These are phyloP conservation scores for Ligdia adustata DNA, from an alignment of 2,888 invertebrate genomes.

Conservation along the genomic window DNA sequence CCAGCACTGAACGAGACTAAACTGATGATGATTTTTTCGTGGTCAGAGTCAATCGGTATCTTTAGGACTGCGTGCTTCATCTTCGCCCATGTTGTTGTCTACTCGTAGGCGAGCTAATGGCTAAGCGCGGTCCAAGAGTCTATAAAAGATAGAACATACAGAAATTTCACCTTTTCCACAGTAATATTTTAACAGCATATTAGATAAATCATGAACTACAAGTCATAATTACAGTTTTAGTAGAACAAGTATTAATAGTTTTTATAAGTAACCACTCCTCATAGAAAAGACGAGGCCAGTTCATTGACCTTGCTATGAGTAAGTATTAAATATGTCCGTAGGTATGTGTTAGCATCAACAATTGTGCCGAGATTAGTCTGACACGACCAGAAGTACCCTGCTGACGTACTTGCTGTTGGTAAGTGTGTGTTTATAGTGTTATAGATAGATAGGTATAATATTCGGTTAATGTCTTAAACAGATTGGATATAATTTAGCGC, in stretches of 20 bases:
- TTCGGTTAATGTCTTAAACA: background rate
- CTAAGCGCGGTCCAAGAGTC: no score
- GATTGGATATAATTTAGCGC: no score
- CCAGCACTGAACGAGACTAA: no score
- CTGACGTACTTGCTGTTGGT: no score
- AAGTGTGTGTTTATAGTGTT: background rate
- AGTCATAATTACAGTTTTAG: conserved; percentile 17
- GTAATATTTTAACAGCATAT: no score
- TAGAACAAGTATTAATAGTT: conserved; percentile 7
- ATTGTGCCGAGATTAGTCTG: conserved; percentile 57
- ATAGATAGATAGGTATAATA: conserved; percentile 4
- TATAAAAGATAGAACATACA: no score
- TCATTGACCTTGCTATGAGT: conserved; percentile 34
- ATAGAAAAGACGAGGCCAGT: conserved; percentile 14
- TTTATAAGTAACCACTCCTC: conserved; percentile 14
- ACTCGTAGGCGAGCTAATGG: no score
- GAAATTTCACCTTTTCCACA: no score
- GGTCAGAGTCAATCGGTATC: no score
- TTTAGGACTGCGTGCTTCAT: no score
- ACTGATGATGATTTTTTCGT: no score
- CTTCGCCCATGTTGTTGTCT: no score
- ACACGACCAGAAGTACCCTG: conserved; percentile 49
- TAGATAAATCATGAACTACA: background rate
- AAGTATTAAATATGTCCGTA: conserved; percentile 4
- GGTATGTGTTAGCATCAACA: conserved; percentile 48